These are phyloP conservation scores for Enteromius trimaculatus DNA, from an alignment of 2,797 vertebrate species.

Conservation along the genomic window DNA sequence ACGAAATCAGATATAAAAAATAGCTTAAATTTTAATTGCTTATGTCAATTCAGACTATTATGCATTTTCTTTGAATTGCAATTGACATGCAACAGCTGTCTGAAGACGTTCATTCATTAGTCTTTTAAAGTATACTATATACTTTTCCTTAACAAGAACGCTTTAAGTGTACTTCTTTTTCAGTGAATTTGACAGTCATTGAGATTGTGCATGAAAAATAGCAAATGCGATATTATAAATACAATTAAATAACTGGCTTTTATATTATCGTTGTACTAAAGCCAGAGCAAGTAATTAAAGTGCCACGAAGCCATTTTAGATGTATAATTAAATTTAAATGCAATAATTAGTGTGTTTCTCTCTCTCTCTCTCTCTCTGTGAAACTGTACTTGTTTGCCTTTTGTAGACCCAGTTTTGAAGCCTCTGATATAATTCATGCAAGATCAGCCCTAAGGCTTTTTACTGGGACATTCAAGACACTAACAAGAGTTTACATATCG, in stretches of 20 bases:
- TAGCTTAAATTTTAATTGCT: background rate
- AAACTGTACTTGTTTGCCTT: background rate
- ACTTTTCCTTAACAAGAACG: background rate
- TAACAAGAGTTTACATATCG: slow-evolving; percentile 22
- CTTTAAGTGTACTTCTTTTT: background rate
- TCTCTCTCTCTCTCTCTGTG: background rate
- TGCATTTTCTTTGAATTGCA: background rate
- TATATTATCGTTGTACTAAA: background rate
- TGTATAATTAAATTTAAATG: background rate
- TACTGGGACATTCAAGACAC: slow-evolving; percentile 35
- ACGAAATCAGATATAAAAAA: too few species aligned
- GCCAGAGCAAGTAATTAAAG: too few species aligned
- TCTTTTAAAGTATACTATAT: background rate
- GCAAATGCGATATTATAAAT: background rate
- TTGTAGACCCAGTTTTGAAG: background rate
- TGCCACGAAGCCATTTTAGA: too few species aligned
- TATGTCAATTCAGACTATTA: background rate
- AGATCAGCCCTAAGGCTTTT: background rate
- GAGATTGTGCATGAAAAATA: background rate
- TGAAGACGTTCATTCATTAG: background rate
- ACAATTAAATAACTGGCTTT: background rate
- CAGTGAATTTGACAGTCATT: background rate
- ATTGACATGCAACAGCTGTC: background rate
- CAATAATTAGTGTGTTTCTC: background rate
- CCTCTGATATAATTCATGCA: background rate